These are phyloP conservation scores for Protosalanx chinensis DNA, from an alignment of 2,797 vertebrate genomes.

Conservation along the genomic window DNA sequence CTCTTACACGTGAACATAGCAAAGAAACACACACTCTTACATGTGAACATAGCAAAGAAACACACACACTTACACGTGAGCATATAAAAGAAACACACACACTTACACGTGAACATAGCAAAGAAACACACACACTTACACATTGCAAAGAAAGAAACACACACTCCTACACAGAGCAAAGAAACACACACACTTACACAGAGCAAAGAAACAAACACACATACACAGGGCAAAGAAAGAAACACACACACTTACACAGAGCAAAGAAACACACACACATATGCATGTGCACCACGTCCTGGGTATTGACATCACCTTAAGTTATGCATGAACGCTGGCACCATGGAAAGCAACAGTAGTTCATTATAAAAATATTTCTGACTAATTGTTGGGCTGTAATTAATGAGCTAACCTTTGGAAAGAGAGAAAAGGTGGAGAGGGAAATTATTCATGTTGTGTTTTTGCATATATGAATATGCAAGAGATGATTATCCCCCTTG, in stretches of 20 bases:
- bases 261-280: slow-evolving; percentile 13
- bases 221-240: background rate
- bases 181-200: too few species aligned
- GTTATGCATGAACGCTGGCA: slow-evolving; percentile 49
- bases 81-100: slow-evolving; percentile 5
- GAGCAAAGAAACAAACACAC: background rate
- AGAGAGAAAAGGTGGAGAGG: slow-evolving; percentile 64
- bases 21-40: too few species aligned
- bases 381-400: slow-evolving; percentile 77
- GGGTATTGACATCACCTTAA: slow-evolving; percentile 57
- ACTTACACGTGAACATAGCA: background rate
- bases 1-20: too few species aligned
- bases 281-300: slow-evolving; percentile 34
- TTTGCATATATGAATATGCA: slow-evolving; percentile 77
- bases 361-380: slow-evolving; percentile 68
- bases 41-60: background rate
- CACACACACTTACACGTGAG: slow-evolving; percentile 5
- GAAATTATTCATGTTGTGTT: slow-evolving; percentile 70
- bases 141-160: too few species aligned
- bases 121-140: too few species aligned
- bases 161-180: too few species aligned
- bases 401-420: slow-evolving; percentile 81
- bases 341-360: slow-evolving; percentile 60
- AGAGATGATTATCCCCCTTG: slow-evolving; percentile 62
- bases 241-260: slow-evolving; percentile 4